phyloP scores from a whole-genome alignment of 2,797 vertebrate species.

The Numenius phaeopus region DNA sequence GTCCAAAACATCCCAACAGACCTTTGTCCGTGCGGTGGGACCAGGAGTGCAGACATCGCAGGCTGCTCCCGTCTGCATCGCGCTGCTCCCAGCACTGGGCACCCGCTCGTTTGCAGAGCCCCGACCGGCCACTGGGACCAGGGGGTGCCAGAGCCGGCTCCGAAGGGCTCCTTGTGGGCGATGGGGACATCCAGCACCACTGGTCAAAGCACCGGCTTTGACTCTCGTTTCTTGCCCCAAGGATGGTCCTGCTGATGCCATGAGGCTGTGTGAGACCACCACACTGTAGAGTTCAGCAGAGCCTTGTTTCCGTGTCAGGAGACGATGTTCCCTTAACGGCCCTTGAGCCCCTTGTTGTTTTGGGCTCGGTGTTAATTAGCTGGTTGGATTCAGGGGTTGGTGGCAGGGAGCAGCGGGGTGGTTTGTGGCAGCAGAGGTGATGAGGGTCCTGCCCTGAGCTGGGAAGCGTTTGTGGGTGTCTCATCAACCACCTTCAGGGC shows the following conservation, averaged over 20 bases:
- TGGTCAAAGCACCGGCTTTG: too few species aligned
- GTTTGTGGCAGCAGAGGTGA: neutral
- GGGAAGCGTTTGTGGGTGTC: neutral
- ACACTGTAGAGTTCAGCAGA: neutral
- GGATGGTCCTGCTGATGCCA: neutral
- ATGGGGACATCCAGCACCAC: neutral
- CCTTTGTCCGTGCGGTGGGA: fast-evolving
- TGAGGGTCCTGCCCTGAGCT: fast-evolving
- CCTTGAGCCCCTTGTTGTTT: neutral
- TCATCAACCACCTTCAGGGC: neutral
- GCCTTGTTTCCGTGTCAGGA: fast-evolving
- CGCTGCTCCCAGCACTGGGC: neutral
- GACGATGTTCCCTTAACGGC: neutral
- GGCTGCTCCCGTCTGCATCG: fast-evolving
- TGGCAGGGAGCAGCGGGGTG: too few species aligned
- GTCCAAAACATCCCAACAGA: neutral
- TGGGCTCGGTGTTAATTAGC: neutral
- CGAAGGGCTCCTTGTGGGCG: neutral
- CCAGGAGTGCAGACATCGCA: neutral
- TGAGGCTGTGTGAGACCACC: neutral
- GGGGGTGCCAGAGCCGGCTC: neutral
- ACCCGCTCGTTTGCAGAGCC: fast-evolving
- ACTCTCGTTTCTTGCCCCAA: neutral
- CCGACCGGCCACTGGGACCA: fast-evolving
- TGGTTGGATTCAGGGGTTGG: neutral